A percentile compares a stretch with the other conserved stretches of the same genome.
Evolutionary conservation across 2,797 vertebrate species (phyloP).

Genomic region (Eupleurogrammus muticus): DNA sequence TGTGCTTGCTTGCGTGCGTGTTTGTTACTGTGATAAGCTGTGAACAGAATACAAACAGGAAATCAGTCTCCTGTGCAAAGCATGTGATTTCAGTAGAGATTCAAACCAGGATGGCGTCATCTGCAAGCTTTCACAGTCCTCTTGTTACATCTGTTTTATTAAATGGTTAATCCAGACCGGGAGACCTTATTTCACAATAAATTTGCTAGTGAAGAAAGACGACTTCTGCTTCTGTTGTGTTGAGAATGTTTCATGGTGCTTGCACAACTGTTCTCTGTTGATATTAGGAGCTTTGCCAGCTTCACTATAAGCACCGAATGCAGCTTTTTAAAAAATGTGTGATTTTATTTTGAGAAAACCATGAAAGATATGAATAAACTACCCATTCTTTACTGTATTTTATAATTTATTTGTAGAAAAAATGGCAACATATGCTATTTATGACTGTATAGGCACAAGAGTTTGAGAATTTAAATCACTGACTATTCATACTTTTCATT

Average conservation of each 20-base stretch:
- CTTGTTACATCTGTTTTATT: not conserved
- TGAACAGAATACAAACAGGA: not conserved
- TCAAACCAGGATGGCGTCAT: conserved; percentile 1
- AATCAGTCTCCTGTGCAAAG: not conserved
- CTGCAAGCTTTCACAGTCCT: not conserved
- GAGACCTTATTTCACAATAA: not conserved
- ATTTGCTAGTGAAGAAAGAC: too few species aligned
- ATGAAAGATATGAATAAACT: not conserved
- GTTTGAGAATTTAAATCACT: not conserved
- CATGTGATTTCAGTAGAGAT: not conserved
- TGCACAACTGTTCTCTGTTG: not conserved
- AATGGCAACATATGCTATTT: not conserved
- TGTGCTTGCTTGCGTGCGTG: not conserved
- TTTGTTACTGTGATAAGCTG: too few species aligned
- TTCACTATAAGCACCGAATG: not conserved
- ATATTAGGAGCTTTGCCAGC: not conserved
- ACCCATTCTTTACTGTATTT: not conserved
- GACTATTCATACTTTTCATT: not conserved
- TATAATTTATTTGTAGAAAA: not conserved
- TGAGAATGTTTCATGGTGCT: not conserved
- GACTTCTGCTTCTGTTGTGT: not conserved
- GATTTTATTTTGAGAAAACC: not conserved
- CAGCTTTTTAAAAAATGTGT: conserved; percentile 8
- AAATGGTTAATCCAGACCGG: not conserved
- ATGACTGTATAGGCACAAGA: not conserved